phyloP scores from a whole-genome alignment of 2,797 vertebrate genomes.

The Peromyscus attwateri region DNA sequence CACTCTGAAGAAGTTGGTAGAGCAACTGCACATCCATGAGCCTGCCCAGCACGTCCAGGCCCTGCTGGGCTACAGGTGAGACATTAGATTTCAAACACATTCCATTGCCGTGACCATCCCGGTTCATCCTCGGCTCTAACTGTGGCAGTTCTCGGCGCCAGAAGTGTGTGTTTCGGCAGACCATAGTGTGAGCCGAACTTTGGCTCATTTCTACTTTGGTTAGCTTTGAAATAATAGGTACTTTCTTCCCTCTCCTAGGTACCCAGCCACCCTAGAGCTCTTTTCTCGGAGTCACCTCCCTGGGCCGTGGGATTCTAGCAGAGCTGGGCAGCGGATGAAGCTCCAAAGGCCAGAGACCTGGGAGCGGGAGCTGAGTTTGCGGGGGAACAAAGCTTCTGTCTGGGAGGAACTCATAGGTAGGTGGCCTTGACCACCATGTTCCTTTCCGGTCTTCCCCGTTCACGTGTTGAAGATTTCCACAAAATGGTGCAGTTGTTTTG shows the following conservation, averaged over 20 bases:
- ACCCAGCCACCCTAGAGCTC: constrained; percentile 88
- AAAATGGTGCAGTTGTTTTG: neutral
- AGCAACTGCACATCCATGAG: constrained; percentile 92
- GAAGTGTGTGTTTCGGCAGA: neutral
- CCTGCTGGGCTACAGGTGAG: constrained; percentile 92
- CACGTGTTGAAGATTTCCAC: neutral
- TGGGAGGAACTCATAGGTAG: constrained; percentile 95
- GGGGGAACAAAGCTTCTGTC: constrained; percentile 90
- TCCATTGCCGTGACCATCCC: neutral
- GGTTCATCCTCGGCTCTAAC: neutral
- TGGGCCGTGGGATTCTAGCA: constrained; percentile 91
- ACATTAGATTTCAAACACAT: neutral
- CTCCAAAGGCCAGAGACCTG: constrained; percentile 92
- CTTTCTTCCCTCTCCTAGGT: constrained; percentile 86
- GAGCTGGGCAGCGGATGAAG: constrained; percentile 92
- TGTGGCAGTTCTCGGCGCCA: neutral
- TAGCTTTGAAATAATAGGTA: neutral
- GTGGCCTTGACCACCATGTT: neutral
- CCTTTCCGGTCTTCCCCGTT: neutral
- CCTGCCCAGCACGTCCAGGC: constrained; percentile 92
- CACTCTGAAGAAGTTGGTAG: constrained; percentile 93
- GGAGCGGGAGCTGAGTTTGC: constrained; percentile 91
- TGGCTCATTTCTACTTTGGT: neutral
- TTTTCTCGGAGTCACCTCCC: constrained; percentile 92
- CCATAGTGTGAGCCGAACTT: neutral